Conservation (phyloP, 64 coral and sea anemone genomes). For the Cladopsammia gracilis region DNA sequence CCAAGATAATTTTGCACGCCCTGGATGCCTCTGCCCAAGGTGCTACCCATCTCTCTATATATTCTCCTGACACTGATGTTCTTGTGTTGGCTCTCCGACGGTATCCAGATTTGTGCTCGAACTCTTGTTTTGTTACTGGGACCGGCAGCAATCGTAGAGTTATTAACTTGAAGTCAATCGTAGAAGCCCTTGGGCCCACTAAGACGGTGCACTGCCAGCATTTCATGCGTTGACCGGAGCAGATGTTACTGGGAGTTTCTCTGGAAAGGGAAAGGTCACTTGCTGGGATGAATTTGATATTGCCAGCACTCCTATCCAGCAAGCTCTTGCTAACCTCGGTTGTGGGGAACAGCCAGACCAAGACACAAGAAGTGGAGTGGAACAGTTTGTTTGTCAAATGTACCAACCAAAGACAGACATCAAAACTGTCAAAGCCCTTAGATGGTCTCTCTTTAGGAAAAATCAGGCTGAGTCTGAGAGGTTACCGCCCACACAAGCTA, state of each 20-base stretch:
- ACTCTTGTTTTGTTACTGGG: conserved; percentile 63
- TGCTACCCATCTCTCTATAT: conserved; percentile 39
- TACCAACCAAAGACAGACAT: conserved; percentile 51
- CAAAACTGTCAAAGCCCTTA: conserved; percentile 44
- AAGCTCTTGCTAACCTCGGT: conserved; percentile 50
- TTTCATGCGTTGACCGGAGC: conserved; percentile 35
- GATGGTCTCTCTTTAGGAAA: conserved; percentile 65
- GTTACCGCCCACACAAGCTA: too few species aligned
- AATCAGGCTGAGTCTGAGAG: conserved; percentile 64
- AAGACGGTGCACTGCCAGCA: too few species aligned
- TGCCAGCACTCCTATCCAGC: conserved; percentile 37
- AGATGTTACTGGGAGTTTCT: conserved; percentile 50
- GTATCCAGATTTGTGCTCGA: conserved; percentile 60
- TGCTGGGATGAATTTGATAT: conserved; percentile 42
- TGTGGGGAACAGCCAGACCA: conserved; percentile 12
- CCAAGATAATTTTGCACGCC: too few species aligned
- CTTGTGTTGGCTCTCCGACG: conserved; percentile 53
- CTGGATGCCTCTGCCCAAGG: conserved; percentile 51
- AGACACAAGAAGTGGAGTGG: conserved; percentile 16
- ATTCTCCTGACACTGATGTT: conserved; percentile 58
- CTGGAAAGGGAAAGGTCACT: conserved; percentile 36
- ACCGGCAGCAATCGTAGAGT: too few species aligned
- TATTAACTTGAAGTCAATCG: too few species aligned
- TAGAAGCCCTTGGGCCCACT: too few species aligned
- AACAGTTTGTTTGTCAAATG: conserved; percentile 19